These are phyloP conservation scores for Drosophila tani DNA, from an alignment of 1,140 invertebrate genomes.

Conservation along the genomic window DNA sequence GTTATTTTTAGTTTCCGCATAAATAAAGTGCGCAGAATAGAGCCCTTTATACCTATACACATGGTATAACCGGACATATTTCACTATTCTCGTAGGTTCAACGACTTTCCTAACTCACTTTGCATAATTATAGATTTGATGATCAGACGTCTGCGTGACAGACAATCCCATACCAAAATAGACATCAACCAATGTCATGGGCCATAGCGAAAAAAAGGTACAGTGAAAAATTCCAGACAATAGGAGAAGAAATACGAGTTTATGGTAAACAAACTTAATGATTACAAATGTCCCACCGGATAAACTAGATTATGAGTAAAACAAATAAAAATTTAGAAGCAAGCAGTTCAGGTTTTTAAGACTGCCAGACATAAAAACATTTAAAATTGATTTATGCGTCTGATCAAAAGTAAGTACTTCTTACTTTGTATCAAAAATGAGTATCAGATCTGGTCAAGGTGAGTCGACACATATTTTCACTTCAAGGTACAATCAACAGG, in stretches of 20 bases:
- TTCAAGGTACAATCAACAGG: neutral
- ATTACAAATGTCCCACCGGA: neutral
- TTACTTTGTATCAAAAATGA: neutral
- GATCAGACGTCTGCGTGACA: constrained; percentile 18
- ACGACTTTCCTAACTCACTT: constrained; percentile 30
- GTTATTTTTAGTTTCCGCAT: neutral
- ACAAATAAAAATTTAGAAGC: neutral
- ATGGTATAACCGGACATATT: neutral
- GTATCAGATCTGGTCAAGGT: neutral
- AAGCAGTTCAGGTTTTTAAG: neutral
- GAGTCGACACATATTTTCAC: neutral
- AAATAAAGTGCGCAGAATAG: neutral
- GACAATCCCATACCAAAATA: constrained; percentile 14
- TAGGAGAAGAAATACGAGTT: constrained; percentile 25
- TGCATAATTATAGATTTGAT: constrained; percentile 38
- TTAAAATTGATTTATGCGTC: neutral
- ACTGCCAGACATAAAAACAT: neutral
- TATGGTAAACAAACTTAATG: constrained; percentile 11
- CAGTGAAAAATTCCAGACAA: neutral
- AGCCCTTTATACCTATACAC: neutral
- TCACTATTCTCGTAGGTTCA: constrained; percentile 21
- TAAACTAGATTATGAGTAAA: constrained; percentile 1
- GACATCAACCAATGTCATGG: constrained; percentile 17
- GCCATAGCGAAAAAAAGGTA: constrained; percentile 6
- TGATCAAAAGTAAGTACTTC: neutral